Evolutionary conservation across 1,140 invertebrate species (phyloP).

Genomic region (Drosophila nannoptera): DNA sequence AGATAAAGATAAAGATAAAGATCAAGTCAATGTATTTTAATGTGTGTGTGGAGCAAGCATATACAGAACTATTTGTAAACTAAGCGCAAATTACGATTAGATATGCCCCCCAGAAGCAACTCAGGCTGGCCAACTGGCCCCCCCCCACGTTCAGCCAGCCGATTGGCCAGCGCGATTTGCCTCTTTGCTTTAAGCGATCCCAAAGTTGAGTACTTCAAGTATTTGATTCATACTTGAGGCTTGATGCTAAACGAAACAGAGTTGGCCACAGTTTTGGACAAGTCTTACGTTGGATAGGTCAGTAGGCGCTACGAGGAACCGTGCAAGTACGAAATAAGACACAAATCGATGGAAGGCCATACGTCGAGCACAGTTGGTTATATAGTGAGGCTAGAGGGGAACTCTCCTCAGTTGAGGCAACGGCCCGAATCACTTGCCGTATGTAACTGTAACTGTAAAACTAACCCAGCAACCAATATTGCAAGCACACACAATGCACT

Average conservation of each 20-base stretch:
- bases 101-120: slow-evolving; percentile 13
- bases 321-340: not conserved
- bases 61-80: slow-evolving; percentile 31
- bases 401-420: slow-evolving; percentile 22
- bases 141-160: too few species aligned
- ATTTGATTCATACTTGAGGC: slow-evolving; percentile 7
- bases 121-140: slow-evolving; percentile 12
- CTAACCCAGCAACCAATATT: slow-evolving; percentile 29
- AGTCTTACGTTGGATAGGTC: not conserved
- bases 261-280: not conserved
- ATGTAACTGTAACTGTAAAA: slow-evolving; percentile 10
- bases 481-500: slow-evolving; percentile 43
- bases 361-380: slow-evolving; percentile 14
- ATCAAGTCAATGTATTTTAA: slow-evolving; percentile 1
- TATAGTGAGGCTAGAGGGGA: not conserved
- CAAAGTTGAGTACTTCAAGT: slow-evolving; percentile 24
- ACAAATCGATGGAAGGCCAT: not conserved
- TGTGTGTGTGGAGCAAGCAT: slow-evolving; percentile 20
- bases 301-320: slow-evolving; percentile 23
- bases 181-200: slow-evolving; percentile 59
- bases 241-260: slow-evolving; percentile 4
- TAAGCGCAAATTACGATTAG: slow-evolving; percentile 39
- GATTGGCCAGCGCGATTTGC: slow-evolving; percentile 12
- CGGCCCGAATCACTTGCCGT: slow-evolving; percentile 26
- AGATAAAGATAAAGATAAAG: slow-evolving; percentile 7